A percentile compares a stretch with the other conserved stretches of the same genome.
Evolutionary conservation across 2,888 invertebrate species (phyloP).

Genomic region (Odontothrips loti): DNA sequence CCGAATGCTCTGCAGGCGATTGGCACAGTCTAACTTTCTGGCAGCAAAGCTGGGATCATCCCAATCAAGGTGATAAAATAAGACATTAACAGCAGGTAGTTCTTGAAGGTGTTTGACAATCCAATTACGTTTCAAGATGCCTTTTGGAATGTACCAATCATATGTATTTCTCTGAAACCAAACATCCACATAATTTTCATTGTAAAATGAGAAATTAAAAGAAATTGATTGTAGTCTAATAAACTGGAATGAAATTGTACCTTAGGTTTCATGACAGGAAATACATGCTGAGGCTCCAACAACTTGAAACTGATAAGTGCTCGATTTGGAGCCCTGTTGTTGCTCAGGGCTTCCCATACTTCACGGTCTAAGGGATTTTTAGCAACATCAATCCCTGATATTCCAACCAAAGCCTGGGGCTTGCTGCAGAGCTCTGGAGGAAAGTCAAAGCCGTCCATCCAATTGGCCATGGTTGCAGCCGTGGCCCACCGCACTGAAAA

Average conservation of each 20-base stretch:
- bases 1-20: conserved; percentile 62
- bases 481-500: not conserved
- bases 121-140: conserved; percentile 92
- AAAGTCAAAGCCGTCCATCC: conserved; percentile 54
- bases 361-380: conserved; percentile 83
- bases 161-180: conserved; percentile 63
- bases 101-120: conserved; percentile 85
- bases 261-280: conserved; percentile 78
- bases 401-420: conserved; percentile 80
- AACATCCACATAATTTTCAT: not conserved
- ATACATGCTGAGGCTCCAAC: conserved; percentile 76
- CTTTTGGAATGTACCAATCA: conserved; percentile 93
- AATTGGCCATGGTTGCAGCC: not conserved
- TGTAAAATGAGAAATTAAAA: conserved; percentile 22
- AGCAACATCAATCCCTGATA: conserved; percentile 80
- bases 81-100: conserved; percentile 87
- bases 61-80: conserved; percentile 98
- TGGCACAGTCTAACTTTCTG: conserved; percentile 89
- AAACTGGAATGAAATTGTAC: conserved; percentile 41
- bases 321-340: conserved; percentile 74
- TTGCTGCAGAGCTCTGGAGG: conserved; percentile 79
- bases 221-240: not conserved
- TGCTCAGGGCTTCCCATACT: conserved; percentile 89
- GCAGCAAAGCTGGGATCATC: conserved; percentile 92
- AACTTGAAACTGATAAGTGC: conserved; percentile 79